Evolutionary conservation across 2,113 vertebrate species (phyloP).

Genomic region (Trichechus manatus): DNA sequence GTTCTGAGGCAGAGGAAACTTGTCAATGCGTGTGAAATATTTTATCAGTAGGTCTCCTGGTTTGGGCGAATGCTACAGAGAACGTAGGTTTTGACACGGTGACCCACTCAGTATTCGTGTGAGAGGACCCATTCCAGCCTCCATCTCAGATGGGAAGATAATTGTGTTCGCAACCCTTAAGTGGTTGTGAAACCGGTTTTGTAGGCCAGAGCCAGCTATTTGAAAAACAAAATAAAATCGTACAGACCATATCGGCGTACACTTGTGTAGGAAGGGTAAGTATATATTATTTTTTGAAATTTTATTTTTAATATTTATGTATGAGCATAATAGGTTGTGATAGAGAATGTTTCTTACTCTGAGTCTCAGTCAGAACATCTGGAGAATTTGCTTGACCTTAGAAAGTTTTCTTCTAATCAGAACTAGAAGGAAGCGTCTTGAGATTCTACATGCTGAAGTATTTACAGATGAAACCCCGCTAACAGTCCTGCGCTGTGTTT

Average conservation of each 20-base stretch:
- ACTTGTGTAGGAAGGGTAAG: neutral
- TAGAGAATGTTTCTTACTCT: neutral
- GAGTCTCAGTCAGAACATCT: neutral
- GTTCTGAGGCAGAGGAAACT: neutral
- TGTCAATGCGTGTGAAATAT: neutral
- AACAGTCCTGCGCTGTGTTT: no score
- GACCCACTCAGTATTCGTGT: neutral
- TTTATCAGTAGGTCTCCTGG: neutral
- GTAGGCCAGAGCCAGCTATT: neutral
- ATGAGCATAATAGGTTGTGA: neutral
- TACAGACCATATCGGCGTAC: neutral
- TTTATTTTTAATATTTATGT: neutral
- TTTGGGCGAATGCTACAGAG: neutral
- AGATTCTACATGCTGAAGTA: neutral
- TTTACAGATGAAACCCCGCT: neutral
- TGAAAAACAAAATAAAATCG: neutral
- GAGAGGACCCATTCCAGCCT: neutral
- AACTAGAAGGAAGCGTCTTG: neutral
- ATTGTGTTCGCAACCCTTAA: no score
- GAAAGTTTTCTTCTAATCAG: neutral
- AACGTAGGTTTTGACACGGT: neutral
- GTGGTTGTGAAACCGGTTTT: neutral
- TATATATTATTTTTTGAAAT: neutral
- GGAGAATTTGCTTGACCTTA: neutral
- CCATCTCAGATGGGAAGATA: no score